These are phyloP conservation scores for Heteractis magnifica DNA, from an alignment of 92 coral and sea anemone species.

Conservation along the genomic window DNA sequence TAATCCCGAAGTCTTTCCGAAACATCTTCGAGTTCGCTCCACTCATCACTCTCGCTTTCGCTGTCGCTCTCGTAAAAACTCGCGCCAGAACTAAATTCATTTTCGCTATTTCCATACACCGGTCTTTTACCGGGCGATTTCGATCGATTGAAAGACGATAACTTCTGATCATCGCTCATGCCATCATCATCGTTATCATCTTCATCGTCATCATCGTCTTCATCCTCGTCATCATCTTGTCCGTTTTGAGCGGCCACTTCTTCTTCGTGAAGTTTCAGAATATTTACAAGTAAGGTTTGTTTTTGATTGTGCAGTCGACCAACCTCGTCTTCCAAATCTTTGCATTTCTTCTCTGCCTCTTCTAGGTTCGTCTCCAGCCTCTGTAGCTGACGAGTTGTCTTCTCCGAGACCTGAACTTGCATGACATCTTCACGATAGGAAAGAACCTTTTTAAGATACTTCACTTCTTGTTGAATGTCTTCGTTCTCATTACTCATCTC, in stretches of 20 bases:
- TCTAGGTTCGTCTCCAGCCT: conserved; percentile 73
- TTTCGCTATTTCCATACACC: conserved; percentile 39
- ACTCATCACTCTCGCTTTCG: conserved; percentile 46
- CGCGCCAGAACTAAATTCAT: conserved; percentile 64
- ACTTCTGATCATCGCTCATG: conserved; percentile 17
- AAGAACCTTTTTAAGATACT: conserved; percentile 87
- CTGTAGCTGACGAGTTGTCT: conserved; percentile 69
- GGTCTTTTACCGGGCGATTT: conserved; percentile 14
- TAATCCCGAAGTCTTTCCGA: conserved; percentile 31
- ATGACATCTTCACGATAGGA: conserved; percentile 91
- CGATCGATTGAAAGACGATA: conserved; percentile 1
- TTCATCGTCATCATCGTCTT: conserved; percentile 44
- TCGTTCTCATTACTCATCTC: conserved; percentile 69
- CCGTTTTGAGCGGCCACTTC: conserved; percentile 37
- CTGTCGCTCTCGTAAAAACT: conserved; percentile 61
- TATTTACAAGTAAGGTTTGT: conserved; percentile 73
- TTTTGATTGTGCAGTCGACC: conserved; percentile 82
- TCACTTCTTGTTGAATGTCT: conserved; percentile 74
- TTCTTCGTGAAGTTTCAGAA: conserved; percentile 62
- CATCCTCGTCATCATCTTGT: conserved; percentile 43
- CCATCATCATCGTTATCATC: conserved; percentile 46
- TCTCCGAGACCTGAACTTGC: conserved; percentile 62
- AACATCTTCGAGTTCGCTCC: conserved; percentile 24
- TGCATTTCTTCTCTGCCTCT: conserved; percentile 82
- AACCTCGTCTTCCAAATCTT: conserved; percentile 83